Percentiles rank a stretch among this genome's conserved stretches.
These are phyloP conservation scores for Drosophila ironensis DNA, from an alignment of 1,140 invertebrate genomes.

Conservation along the genomic window DNA sequence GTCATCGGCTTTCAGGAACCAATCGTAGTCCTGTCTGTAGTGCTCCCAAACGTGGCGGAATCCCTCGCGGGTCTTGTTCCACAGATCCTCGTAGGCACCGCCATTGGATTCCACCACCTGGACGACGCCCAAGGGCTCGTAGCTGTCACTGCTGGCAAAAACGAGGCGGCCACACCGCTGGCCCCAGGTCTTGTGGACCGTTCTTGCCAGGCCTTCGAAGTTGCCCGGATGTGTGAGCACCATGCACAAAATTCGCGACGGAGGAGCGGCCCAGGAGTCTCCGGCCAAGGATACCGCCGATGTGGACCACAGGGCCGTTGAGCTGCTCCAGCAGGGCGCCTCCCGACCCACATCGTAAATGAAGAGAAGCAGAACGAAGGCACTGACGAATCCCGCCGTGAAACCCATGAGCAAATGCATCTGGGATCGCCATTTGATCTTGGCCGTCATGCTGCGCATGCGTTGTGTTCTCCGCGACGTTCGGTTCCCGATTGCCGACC, in stretches of 20 bases:
- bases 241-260: conserved; percentile 94
- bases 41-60: conserved; percentile 93
- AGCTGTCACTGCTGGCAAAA: conserved; percentile 91
- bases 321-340: conserved; percentile 24
- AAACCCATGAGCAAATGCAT: conserved; percentile 54
- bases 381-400: conserved; percentile 43
- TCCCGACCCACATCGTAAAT: conserved; percentile 41
- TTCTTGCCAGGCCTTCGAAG: conserved; percentile 92
- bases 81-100: conserved; percentile 94
- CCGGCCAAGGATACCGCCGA: background rate
- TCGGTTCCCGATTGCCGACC: conserved; percentile 41
- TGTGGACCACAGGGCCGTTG: conserved; percentile 1
- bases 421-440: conserved; percentile 34
- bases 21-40: conserved; percentile 91
- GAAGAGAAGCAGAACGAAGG: conserved; percentile 47
- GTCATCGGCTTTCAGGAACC: conserved; percentile 97
- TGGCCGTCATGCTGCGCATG: conserved; percentile 39
- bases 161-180: conserved; percentile 93
- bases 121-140: conserved; percentile 84
- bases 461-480: conserved; percentile 55
- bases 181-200: conserved; percentile 97
- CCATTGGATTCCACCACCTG: conserved; percentile 83
- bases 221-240: conserved; percentile 95
- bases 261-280: conserved; percentile 63
- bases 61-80: conserved; percentile 96